A percentile compares a stretch with the other conserved stretches of the same genome.
Evolutionary conservation across 1,140 invertebrate species (phyloP).

Genomic region (Conus betulinus): DNA sequence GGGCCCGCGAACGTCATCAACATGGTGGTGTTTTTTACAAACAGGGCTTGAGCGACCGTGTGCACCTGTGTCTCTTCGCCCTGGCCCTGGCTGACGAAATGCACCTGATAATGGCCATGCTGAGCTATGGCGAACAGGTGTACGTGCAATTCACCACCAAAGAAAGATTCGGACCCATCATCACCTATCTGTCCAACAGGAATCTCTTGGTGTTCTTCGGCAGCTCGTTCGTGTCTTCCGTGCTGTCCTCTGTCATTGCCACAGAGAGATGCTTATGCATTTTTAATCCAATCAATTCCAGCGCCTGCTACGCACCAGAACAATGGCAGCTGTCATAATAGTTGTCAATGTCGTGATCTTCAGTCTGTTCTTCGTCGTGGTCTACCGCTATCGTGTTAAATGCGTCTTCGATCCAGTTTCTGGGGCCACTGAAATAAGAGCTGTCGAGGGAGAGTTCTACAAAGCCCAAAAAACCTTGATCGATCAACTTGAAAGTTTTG

Average conservation of each 20-base stretch:
- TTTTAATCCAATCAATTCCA: not conserved
- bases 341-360: not conserved
- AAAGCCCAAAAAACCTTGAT: not conserved
- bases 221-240: not conserved
- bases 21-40: not conserved
- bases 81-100: constrained; percentile 3
- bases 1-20: not conserved
- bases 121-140: not conserved
- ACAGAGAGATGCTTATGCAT: not conserved
- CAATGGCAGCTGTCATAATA: not conserved
- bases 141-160: not conserved
- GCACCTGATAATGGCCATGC: not conserved
- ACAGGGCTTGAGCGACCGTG: not conserved
- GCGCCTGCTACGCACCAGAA: not conserved
- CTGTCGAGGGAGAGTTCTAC: not conserved
- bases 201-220: not conserved
- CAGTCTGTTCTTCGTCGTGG: not conserved
- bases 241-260: not conserved
- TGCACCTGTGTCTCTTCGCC: not conserved
- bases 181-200: not conserved
- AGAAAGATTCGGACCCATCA: not conserved
- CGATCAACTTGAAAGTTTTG: not conserved
- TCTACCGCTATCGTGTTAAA: not conserved
- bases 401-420: not conserved
- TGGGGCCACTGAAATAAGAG: not conserved